phyloP scores from a whole-genome alignment of 2,797 vertebrate species.

The Diceros bicornis region DNA sequence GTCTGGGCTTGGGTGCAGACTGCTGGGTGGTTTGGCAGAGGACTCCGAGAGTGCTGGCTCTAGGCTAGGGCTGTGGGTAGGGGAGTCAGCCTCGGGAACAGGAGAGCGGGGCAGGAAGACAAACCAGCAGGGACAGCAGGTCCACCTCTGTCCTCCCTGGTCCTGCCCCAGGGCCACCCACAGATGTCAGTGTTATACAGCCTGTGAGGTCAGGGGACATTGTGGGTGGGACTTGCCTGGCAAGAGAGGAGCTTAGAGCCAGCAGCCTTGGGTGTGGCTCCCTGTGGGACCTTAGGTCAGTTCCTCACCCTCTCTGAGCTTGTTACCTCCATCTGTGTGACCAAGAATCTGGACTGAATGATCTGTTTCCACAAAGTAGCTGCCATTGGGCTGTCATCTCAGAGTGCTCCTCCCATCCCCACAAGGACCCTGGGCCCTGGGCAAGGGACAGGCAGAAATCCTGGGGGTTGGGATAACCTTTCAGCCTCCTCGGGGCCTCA shows the following conservation, averaged over 20 bases:
- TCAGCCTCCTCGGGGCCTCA: slow-evolving; percentile 82
- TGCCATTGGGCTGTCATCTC: neutral
- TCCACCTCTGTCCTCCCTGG: neutral
- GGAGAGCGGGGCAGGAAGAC: neutral
- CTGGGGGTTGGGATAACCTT: slow-evolving; percentile 78
- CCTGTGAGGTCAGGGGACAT: neutral
- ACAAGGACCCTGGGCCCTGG: neutral
- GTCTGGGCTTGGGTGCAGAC: neutral
- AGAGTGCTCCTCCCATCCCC: neutral
- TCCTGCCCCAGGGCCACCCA: neutral
- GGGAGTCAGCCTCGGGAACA: neutral
- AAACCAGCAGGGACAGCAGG: neutral
- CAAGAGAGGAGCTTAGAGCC: neutral
- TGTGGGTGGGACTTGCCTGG: neutral
- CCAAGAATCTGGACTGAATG: neutral
- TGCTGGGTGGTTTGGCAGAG: neutral
- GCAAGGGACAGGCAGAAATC: neutral
- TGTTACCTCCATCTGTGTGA: rapidly evolving
- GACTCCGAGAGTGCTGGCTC: neutral
- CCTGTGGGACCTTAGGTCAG: slow-evolving; percentile 52
- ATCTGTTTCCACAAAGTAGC: neutral
- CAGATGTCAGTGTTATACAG: neutral
- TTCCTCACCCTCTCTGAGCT: slow-evolving; percentile 15
- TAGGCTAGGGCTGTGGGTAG: neutral
- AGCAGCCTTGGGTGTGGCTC: neutral